phyloP scores from a whole-genome alignment of 2,113 vertebrate species.

The Menidia beryllina region DNA sequence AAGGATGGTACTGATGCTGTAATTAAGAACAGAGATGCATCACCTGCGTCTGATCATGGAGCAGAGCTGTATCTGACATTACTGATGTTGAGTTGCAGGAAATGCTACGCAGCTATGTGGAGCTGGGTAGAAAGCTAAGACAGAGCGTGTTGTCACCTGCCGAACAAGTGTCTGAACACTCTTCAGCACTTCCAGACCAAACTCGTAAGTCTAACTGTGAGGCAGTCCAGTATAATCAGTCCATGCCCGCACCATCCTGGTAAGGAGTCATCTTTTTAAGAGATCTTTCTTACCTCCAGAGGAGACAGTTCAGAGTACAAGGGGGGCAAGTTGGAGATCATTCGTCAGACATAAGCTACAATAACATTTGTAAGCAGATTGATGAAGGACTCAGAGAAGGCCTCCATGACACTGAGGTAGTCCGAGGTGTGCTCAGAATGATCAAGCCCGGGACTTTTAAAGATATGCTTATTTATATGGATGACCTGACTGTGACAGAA shows the following conservation, averaged over 20 bases:
- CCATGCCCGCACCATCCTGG: no score
- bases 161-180: neutral
- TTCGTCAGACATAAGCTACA: neutral
- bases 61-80: neutral
- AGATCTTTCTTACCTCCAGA: neutral
- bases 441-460: neutral
- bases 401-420: neutral
- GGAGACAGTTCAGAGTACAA: neutral
- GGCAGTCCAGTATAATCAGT: no score
- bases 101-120: neutral
- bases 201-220: no score
- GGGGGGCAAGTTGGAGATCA: constrained; percentile 4
- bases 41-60: neutral
- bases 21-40: neutral
- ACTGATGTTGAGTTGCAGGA: neutral
- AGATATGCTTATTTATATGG: constrained; percentile 1
- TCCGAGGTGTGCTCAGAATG: neutral
- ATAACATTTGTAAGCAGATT: constrained; percentile 5
- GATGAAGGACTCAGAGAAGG: neutral
- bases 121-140: no score
- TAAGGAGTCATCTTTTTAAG: no score
- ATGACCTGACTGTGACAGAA: neutral
- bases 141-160: neutral
- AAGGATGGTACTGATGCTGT: neutral
- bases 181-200: neutral